A percentile compares a stretch with the other conserved stretches of the same genome.
Evolutionary conservation across 2,888 invertebrate genomes (phyloP).

Genomic region (Bombyx huttoni): DNA sequence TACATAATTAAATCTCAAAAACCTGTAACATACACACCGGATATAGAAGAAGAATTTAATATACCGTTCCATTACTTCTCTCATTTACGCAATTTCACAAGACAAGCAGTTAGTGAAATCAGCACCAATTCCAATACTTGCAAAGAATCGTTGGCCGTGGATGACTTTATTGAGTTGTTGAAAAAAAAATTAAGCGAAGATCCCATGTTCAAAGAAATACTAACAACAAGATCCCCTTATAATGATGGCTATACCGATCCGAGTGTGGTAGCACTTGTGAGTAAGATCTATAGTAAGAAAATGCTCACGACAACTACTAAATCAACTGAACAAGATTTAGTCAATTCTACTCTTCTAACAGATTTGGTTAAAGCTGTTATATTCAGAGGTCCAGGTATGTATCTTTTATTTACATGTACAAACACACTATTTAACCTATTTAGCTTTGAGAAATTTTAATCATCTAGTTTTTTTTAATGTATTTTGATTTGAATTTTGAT

Average conservation of each 20-base stretch:
- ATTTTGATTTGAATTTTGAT: background rate
- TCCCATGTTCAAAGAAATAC: slow-evolving; percentile 37
- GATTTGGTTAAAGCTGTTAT: slow-evolving; percentile 62
- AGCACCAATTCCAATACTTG: slow-evolving; percentile 25
- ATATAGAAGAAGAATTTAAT: slow-evolving; percentile 16
- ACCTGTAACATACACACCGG: background rate
- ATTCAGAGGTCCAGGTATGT: slow-evolving; percentile 46
- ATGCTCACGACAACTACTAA: slow-evolving; percentile 27
- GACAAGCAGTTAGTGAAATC: slow-evolving; percentile 15
- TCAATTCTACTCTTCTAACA: slow-evolving; percentile 55
- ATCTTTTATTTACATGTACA: too few species aligned
- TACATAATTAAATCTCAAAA: background rate
- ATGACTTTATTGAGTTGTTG: slow-evolving; percentile 47
- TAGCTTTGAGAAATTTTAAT: too few species aligned
- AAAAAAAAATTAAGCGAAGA: slow-evolving; percentile 49
- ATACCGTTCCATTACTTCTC: slow-evolving; percentile 42
- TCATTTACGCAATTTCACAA: slow-evolving; percentile 31
- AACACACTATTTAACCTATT: too few species aligned
- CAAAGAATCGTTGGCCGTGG: slow-evolving; percentile 37
- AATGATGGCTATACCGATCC: slow-evolving; percentile 30
- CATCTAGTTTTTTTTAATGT: too few species aligned
- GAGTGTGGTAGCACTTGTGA: slow-evolving; percentile 44
- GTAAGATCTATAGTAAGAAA: slow-evolving; percentile 46
- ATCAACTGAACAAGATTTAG: slow-evolving; percentile 27
- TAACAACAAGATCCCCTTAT: slow-evolving; percentile 22